These are phyloP conservation scores for Prunella strophiata DNA, from an alignment of 2,797 vertebrate genomes.

Conservation along the genomic window DNA sequence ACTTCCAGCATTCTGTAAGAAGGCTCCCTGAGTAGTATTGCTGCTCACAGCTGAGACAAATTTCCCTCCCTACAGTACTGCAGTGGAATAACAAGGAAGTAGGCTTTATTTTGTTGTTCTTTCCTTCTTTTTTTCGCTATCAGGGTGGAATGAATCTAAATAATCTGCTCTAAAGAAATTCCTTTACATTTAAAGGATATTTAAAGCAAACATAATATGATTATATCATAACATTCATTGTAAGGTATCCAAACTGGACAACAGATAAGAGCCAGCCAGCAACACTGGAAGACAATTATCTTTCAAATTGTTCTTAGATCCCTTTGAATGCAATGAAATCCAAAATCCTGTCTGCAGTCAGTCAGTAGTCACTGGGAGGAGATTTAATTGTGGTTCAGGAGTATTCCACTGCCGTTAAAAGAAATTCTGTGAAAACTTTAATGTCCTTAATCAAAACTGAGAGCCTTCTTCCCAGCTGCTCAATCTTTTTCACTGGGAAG, in stretches of 20 bases:
- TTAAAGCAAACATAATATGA: not conserved
- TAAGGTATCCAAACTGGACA: not conserved
- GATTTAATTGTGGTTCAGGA: not conserved
- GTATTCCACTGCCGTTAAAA: not conserved
- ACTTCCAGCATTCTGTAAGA: not conserved
- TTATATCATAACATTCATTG: not conserved
- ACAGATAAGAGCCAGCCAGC: not conserved
- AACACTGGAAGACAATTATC: not conserved
- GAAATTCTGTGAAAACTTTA: not conserved
- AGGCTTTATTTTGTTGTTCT: not conserved
- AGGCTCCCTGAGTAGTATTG: not conserved
- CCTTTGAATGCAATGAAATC: not conserved
- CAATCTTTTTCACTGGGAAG: not conserved
- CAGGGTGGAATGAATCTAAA: not conserved
- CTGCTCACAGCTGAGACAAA: not conserved
- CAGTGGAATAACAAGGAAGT: not conserved
- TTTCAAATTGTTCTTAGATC: not conserved
- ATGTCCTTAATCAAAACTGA: not conserved
- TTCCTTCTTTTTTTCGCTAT: not conserved
- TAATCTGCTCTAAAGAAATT: not conserved
- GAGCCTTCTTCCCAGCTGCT: constrained; percentile 29
- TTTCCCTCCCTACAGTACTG: not conserved
- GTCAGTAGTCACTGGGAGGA: not conserved
- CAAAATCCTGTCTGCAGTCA: not conserved
- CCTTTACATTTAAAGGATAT: not conserved